Evolutionary conservation across 2,888 invertebrate genomes (phyloP).

Genomic region (Bimastos eiseni): DNA sequence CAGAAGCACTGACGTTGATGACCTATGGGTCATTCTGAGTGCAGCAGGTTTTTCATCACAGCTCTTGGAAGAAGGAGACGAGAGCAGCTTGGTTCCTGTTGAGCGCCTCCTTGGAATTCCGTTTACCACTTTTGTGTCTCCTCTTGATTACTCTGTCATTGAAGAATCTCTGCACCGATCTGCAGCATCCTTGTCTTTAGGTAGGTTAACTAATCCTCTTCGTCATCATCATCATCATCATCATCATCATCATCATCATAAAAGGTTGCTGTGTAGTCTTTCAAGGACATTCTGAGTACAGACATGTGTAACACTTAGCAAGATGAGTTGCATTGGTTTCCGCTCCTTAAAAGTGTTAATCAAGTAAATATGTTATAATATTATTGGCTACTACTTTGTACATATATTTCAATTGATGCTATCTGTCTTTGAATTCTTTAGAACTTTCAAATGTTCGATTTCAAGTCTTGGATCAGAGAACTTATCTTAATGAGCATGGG

Average conservation of each 20-base stretch:
- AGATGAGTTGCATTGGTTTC: too few species aligned
- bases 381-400: background rate
- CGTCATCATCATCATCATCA: too few species aligned
- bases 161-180: background rate
- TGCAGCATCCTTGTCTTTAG: background rate
- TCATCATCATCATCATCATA: too few species aligned
- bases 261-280: background rate
- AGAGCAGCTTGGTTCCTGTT: background rate
- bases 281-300: background rate
- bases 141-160: background rate
- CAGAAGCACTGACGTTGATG: background rate
- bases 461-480: background rate
- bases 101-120: background rate
- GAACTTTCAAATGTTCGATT: background rate
- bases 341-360: too few species aligned
- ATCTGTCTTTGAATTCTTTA: background rate
- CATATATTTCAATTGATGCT: background rate
- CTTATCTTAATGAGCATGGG: background rate
- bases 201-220: background rate
- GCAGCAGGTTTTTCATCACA: slow-evolving; percentile 3
- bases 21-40: slow-evolving; percentile 5
- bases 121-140: background rate
- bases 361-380: background rate
- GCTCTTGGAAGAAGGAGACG: background rate
- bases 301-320: too few species aligned